Evolutionary conservation across 2,113 vertebrate species (phyloP), one percentile per base, ranked within the genome.

Genomic region (Sula dactylatra): DNA sequence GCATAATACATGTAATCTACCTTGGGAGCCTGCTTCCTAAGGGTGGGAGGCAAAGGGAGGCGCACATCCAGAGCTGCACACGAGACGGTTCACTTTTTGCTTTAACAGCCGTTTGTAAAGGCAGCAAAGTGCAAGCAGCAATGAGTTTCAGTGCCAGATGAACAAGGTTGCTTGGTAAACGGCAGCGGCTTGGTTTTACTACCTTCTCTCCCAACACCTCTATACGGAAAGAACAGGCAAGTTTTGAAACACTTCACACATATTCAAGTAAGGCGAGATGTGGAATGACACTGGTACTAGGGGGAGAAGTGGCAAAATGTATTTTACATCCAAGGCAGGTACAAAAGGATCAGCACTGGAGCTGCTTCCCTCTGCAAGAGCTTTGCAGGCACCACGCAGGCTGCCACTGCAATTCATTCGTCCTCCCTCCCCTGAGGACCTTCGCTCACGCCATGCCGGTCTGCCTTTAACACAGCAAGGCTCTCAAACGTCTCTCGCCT

Each of bases 381-480:
- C n/a, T 21, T 66, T 89, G 0, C 50, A 44, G 58, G 32, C 40
- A 87, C 40, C 59, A 55, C 0, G 1, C 47, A 64, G 42, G 17
- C 61, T 93, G 50, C 36, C 50, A n/a, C 42, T 4, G 5, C 67
- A 36, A 32, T 19, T 64, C 47, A 21, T 34, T 49, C 42, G 26
- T 26, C 50, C 15, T 70, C 20, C 34, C 50, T 56, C 34, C 76
- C 0, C 1, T 0, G 1, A 34, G 52, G 38, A 25, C 4, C 3
- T 32, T 27, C 11, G 10, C 61, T 76, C 42, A 36, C 4, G 7
- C n/a, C 52, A 20, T 13, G 47, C 16, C 31, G 10, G 2, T 10
- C 62, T 50, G 76, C 49, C 40, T 32, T 38, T 3, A 21, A 29
- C 31, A 49, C 64, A n/a, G 44, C 54, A 65, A 22, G 0, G 1